These are phyloP conservation scores for Lordiphosa clarofinis DNA, from an alignment of 1,140 invertebrate species.

Conservation along the genomic window DNA sequence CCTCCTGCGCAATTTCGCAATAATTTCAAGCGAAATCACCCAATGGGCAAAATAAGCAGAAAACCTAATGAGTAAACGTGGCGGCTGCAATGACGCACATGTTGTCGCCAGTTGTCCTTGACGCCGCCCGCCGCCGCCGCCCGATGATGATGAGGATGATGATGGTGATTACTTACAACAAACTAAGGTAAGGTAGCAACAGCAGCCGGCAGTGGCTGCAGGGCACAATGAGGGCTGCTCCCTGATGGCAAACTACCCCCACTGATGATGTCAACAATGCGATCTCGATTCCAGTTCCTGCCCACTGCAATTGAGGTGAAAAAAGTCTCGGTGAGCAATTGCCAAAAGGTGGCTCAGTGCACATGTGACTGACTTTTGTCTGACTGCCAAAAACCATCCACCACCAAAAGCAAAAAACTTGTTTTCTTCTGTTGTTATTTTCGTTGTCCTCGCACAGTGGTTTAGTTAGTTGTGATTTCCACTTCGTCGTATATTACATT, in stretches of 20 bases:
- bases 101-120: constrained; percentile 74
- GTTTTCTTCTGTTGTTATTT: constrained; percentile 48
- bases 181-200: constrained; percentile 57
- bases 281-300: constrained; percentile 45
- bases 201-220: constrained; percentile 52
- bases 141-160: constrained; percentile 55
- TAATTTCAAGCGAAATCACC: constrained; percentile 43
- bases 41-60: constrained; percentile 28
- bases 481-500: too few species aligned
- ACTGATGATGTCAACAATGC: constrained; percentile 63
- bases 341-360: constrained; percentile 40
- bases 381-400: constrained; percentile 65
- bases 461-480: too few species aligned
- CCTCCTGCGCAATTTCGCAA: constrained; percentile 60
- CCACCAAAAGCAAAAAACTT: constrained; percentile 65
- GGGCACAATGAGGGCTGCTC: constrained; percentile 70
- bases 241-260: constrained; percentile 53
- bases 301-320: constrained; percentile 64
- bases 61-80: constrained; percentile 70
- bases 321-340: constrained; percentile 42
- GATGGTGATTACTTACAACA: constrained; percentile 77
- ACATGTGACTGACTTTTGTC: constrained; percentile 65
- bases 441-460: not conserved
- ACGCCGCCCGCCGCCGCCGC: too few species aligned
- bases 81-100: constrained; percentile 67